These are phyloP conservation scores for Noctua janthina DNA, from an alignment of 2,888 invertebrate species.

Conservation along the genomic window DNA sequence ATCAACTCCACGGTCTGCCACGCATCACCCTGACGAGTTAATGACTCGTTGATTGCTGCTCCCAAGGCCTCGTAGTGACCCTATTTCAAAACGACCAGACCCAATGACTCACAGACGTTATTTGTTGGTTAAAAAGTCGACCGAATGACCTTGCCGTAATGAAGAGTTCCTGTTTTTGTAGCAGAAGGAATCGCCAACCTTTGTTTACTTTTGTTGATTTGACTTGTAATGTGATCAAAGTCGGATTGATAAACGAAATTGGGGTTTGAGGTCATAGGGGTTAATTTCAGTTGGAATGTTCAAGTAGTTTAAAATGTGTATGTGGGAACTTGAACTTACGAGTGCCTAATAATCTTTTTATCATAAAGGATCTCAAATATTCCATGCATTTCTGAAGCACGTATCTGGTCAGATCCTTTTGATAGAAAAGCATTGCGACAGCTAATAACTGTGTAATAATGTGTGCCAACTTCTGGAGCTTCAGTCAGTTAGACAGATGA, in stretches of 20 bases:
- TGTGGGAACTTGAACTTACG: neutral
- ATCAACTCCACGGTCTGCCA: slow-evolving; percentile 33
- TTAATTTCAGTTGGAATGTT: slow-evolving; percentile 28
- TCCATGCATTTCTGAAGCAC: neutral
- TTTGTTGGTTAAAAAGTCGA: slow-evolving; percentile 80
- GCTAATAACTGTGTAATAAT: neutral
- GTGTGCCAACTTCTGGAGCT: neutral
- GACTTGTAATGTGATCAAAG: slow-evolving; percentile 51
- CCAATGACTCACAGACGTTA: slow-evolving; percentile 78
- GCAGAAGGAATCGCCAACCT: slow-evolving; percentile 48
- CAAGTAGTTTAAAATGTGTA: slow-evolving; percentile 13
- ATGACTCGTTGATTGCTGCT: slow-evolving; percentile 64
- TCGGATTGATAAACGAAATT: slow-evolving; percentile 54
- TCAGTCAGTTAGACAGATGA: neutral
- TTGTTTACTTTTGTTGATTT: slow-evolving; percentile 56
- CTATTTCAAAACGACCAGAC: slow-evolving; percentile 67
- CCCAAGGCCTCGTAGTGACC: slow-evolving; percentile 70
- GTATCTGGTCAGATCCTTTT: neutral
- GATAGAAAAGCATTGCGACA: neutral
- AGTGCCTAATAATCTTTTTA: neutral
- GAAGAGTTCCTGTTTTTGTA: slow-evolving; percentile 76
- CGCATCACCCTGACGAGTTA: slow-evolving; percentile 45
- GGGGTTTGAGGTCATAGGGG: slow-evolving; percentile 13
- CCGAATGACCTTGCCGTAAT: slow-evolving; percentile 78
- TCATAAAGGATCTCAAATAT: neutral